Evolutionary conservation across 2,113 vertebrate species (phyloP).

Genomic region (Rhynchopsitta pachyrhyncha): DNA sequence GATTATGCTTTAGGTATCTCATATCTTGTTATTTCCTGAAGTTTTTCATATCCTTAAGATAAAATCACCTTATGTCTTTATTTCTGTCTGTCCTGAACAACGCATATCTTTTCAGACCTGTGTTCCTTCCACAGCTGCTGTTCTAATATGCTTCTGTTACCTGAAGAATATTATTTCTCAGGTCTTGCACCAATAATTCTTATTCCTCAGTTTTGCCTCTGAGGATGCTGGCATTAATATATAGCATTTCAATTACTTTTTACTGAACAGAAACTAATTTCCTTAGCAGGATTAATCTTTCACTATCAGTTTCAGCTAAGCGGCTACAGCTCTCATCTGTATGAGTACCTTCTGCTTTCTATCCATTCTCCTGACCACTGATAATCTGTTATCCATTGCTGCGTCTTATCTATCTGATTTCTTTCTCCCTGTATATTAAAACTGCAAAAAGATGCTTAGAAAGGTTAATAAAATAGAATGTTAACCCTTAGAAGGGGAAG

Average conservation of each 20-base stretch:
- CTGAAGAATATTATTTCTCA: not conserved
- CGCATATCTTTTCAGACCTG: not conserved
- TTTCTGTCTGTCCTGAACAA: not conserved
- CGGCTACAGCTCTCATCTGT: not conserved
- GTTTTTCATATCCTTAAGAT: not conserved
- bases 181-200: not conserved
- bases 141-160: not conserved
- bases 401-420: constrained; percentile 7
- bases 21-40: not conserved
- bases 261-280: constrained; percentile 42
- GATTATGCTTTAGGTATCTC: not conserved
- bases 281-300: constrained; percentile 36
- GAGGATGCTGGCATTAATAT: not conserved
- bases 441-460: not conserved
- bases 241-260: constrained; percentile 7
- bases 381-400: constrained; percentile 3
- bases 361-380: not conserved
- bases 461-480: not conserved
- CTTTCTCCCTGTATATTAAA: constrained; percentile 12
- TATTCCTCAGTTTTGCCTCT: not conserved
- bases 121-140: not conserved
- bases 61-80: not conserved
- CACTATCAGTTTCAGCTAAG: constrained; percentile 35
- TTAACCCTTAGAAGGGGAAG: not conserved
- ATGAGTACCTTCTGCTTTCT: not conserved